Evolutionary conservation across 2,888 invertebrate genomes (phyloP).

Genomic region (Machimus rusticus): DNA sequence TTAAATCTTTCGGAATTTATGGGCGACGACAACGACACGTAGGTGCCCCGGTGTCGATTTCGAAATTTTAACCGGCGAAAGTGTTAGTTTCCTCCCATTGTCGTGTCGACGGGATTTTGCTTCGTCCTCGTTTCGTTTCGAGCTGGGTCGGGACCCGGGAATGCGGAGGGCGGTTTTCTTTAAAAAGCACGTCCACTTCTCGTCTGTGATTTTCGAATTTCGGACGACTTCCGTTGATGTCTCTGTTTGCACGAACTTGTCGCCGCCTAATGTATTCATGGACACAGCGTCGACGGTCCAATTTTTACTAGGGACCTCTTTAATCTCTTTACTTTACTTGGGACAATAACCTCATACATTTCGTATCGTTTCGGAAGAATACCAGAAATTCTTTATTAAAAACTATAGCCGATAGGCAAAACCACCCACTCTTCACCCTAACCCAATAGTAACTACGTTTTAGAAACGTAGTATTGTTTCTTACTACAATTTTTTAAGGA

Average conservation of each 20-base stretch:
- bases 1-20: slow-evolving; percentile 20
- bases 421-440: too few species aligned
- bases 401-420: too few species aligned
- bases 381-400: too few species aligned
- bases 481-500: too few species aligned
- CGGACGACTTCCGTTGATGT: background rate
- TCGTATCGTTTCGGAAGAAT: too few species aligned
- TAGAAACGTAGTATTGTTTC: too few species aligned
- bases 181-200: background rate
- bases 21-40: background rate
- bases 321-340: too few species aligned
- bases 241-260: background rate
- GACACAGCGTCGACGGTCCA: background rate
- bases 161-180: background rate
- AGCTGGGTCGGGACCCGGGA: background rate
- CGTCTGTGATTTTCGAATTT: background rate
- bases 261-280: background rate
- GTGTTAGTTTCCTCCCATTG: background rate
- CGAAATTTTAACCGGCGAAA: background rate
- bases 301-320: background rate
- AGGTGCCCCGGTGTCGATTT: background rate
- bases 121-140: background rate
- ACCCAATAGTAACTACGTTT: too few species aligned
- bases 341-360: too few species aligned
- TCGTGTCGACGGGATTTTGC: background rate